phyloP scores from a whole-genome alignment of 2,888 invertebrate species.

The Drosophila birchii region DNA sequence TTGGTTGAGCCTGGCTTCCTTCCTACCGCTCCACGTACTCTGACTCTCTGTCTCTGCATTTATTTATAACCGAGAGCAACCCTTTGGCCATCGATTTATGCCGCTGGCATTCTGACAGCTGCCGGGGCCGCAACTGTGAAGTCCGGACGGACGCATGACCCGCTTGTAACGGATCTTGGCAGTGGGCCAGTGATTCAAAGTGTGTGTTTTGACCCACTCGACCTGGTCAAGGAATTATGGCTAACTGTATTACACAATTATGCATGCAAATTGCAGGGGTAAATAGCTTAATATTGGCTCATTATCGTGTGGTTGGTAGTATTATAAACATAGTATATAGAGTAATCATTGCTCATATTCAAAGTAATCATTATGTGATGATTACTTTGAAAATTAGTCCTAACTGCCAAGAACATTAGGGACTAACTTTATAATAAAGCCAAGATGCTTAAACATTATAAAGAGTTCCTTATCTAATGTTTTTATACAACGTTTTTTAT shows the following conservation, averaged over 20 bases:
- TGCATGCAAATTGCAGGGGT: conserved; percentile 17
- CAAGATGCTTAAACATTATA: too few species aligned
- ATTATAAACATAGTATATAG: too few species aligned
- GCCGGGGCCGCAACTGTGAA: conserved; percentile 17
- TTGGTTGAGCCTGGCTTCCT: conserved; percentile 1
- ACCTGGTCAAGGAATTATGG: conserved; percentile 39
- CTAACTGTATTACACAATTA: conserved; percentile 43
- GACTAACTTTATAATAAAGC: background rate
- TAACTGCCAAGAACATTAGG: background rate
- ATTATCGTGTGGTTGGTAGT: background rate
- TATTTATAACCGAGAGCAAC: conserved; percentile 55
- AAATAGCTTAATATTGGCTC: conserved; percentile 37
- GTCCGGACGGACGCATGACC: conserved; percentile 34
- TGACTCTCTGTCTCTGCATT: conserved; percentile 28
- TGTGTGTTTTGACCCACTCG: conserved; percentile 11
- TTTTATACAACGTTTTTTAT: background rate
- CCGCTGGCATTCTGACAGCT: conserved; percentile 31
- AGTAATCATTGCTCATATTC: background rate
- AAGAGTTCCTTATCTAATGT: too few species aligned
- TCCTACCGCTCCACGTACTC: conserved; percentile 10
- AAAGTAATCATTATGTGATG: background rate
- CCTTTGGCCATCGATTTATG: conserved; percentile 50
- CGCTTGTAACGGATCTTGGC: conserved; percentile 33
- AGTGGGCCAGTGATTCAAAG: conserved; percentile 13
- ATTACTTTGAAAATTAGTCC: background rate